Conservation (phyloP, 2,797 vertebrate genomes). For the Manis crassicaudata region DNA sequence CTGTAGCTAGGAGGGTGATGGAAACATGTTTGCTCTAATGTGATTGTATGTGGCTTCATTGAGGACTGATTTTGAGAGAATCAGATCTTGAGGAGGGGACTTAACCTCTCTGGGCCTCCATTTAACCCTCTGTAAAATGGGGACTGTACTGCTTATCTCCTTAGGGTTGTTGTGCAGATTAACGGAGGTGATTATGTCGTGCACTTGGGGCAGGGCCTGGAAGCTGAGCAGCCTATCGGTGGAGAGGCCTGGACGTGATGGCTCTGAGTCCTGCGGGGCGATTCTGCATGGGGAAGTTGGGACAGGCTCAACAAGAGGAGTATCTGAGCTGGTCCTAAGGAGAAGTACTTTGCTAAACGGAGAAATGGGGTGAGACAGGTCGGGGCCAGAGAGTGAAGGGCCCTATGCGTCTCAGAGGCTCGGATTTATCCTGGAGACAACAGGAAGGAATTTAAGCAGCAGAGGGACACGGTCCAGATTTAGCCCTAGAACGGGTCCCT, state of each 20-base stretch:
- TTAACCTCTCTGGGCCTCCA: not conserved
- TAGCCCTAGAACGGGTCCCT: not conserved
- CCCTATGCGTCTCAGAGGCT: not conserved
- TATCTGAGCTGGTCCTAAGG: not conserved
- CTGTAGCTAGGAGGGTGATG: not conserved
- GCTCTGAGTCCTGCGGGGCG: not conserved
- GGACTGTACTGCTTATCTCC: not conserved
- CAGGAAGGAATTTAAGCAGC: not conserved
- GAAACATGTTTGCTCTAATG: not conserved
- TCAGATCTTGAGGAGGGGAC: not conserved
- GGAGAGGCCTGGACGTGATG: not conserved
- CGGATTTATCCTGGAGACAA: not conserved
- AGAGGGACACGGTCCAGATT: not conserved
- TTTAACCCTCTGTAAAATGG: not conserved
- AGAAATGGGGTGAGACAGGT: not conserved
- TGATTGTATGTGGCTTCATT: not conserved
- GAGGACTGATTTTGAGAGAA: not conserved
- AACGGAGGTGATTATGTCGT: not conserved
- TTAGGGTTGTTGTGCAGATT: not conserved
- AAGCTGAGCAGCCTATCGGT: not conserved
- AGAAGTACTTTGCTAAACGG: slow-evolving; percentile 23
- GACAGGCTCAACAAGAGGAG: not conserved
- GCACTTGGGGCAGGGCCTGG: not conserved
- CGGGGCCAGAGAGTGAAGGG: not conserved
- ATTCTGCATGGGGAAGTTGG: not conserved